A percentile compares a stretch with the other conserved stretches of the same genome.
These are phyloP conservation scores for Oligia fasciuncula DNA, from an alignment of 2,888 invertebrate species.

Conservation along the genomic window DNA sequence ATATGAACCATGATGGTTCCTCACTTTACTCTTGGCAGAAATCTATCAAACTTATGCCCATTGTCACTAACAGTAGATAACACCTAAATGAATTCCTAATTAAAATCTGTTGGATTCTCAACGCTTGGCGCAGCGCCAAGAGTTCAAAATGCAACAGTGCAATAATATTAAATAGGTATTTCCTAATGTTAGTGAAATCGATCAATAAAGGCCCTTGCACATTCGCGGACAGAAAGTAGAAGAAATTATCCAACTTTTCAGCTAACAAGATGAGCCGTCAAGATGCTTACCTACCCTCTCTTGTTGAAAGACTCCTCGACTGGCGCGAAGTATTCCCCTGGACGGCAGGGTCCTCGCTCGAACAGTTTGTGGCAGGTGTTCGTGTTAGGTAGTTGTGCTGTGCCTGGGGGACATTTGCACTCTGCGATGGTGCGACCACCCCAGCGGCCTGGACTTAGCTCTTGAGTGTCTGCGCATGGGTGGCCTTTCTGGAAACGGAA, in stretches of 20 bases:
- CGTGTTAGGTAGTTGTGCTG: conserved; percentile 92
- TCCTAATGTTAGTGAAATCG: background rate
- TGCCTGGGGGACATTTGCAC: conserved; percentile 95
- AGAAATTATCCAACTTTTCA: conserved; percentile 46
- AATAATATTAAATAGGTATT: background rate
- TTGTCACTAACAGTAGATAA: background rate
- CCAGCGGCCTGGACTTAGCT: conserved; percentile 92
- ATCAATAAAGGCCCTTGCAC: background rate
- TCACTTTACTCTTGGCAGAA: background rate
- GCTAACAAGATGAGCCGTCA: conserved; percentile 60
- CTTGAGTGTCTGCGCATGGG: conserved; percentile 96
- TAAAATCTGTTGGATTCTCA: background rate
- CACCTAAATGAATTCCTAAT: background rate
- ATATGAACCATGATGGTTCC: background rate
- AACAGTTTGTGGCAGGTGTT: conserved; percentile 94
- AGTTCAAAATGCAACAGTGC: background rate
- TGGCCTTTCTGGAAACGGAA: conserved; percentile 90
- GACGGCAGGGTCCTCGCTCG: conserved; percentile 93
- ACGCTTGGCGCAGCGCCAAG: background rate
- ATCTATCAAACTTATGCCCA: background rate
- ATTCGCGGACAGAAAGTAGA: background rate
- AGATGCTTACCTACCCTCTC: conserved; percentile 88
- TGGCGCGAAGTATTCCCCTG: conserved; percentile 94
- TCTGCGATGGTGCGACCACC: conserved; percentile 92
- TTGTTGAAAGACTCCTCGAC: conserved; percentile 89